Base-by-base conservation (phyloP, 2,797 vertebrate species). In the Mormyrus hasselquistii region DNA sequence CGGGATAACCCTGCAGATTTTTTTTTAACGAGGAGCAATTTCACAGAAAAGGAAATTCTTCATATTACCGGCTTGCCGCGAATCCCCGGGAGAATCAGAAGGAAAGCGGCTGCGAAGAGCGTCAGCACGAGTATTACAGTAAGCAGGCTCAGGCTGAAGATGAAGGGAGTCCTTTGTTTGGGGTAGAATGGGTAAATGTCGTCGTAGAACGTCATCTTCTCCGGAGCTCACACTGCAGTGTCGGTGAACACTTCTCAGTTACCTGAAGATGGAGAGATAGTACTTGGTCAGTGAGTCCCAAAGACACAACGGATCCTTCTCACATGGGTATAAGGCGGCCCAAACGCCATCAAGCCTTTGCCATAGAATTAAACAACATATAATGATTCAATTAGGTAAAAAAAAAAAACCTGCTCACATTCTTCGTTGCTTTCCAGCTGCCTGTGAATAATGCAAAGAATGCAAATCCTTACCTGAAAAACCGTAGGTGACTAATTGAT, bases 71-170 rank as follows among this genome's bases (percentile, higher is more conserved):
- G 96, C 93, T 94, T 97, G 44, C 99, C 98, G 0, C 99, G 97
- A 92, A 99, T 99, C 89, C 98, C 99, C 0, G 98, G 98, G 86
- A 97, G 94, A 91, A 99, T 98, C 91, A 99, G 90, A 84, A 99
- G 94, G 89, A 99, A 97, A 91, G 95, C 95, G 92, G 90, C 91
- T 0, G 96, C 93, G 0, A 99, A 90, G 0, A 96, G 91, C 87
- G 97, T 91, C 94, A 99, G 99, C 62, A 99, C 97, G 87, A 97
- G 90, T 16, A 98, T 97, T 92, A 97, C 94, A 1, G 97, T 95
- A 90, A 99, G 95, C 92, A 96, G 92, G 49, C 92, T 91, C 90
- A 96, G 92, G 52, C 92, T 94, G 25, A 98, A 95, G 92, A 94
- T 94, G 0, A 95, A 96, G 9, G 94, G 92, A 87, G 95, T 97